A percentile compares a stretch with the other conserved stretches of the same genome.
These are phyloP conservation scores for Copidosoma aretas DNA, from an alignment of 2,888 invertebrate genomes.

Conservation along the genomic window DNA sequence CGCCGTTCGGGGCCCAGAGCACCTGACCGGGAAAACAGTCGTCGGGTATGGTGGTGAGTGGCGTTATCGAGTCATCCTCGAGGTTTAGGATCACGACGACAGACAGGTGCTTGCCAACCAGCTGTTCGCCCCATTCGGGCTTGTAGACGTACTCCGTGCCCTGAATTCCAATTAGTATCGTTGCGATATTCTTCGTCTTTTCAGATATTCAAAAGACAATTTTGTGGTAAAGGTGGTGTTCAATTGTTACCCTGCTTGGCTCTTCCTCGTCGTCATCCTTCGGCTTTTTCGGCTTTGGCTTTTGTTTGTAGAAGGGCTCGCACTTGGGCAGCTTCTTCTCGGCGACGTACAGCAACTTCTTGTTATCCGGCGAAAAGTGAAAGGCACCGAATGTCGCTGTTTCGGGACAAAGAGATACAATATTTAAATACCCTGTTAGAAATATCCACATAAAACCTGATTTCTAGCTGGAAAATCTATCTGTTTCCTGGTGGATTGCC, in stretches of 20 bases:
- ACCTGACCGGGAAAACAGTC: slow-evolving; percentile 70
- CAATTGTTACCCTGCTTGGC: slow-evolving; percentile 25
- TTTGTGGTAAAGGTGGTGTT: not conserved
- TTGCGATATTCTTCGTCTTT: not conserved
- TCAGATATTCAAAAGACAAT: not conserved
- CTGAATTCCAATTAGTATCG: slow-evolving; percentile 57
- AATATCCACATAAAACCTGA: too few species aligned
- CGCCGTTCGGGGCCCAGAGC: slow-evolving; percentile 63
- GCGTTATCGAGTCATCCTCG: slow-evolving; percentile 66
- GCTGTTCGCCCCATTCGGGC: slow-evolving; percentile 87
- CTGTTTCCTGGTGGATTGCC: too few species aligned
- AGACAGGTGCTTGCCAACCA: slow-evolving; percentile 75
- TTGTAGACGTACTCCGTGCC: slow-evolving; percentile 76
- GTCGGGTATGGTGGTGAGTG: slow-evolving; percentile 68
- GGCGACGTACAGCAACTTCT: slow-evolving; percentile 77
- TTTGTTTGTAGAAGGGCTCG: slow-evolving; percentile 77
- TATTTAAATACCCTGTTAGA: too few species aligned
- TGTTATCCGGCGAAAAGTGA: slow-evolving; percentile 77
- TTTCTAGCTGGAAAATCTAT: too few species aligned
- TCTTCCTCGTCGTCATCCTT: slow-evolving; percentile 51
- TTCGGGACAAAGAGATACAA: not conserved
- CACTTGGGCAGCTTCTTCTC: slow-evolving; percentile 79
- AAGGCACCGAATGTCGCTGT: slow-evolving; percentile 72
- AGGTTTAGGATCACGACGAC: slow-evolving; percentile 74
- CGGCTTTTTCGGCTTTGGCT: slow-evolving; percentile 55